Evolutionary conservation across 2,113 vertebrate genomes (phyloP).

Genomic region (Cricetomys ansorgei): DNA sequence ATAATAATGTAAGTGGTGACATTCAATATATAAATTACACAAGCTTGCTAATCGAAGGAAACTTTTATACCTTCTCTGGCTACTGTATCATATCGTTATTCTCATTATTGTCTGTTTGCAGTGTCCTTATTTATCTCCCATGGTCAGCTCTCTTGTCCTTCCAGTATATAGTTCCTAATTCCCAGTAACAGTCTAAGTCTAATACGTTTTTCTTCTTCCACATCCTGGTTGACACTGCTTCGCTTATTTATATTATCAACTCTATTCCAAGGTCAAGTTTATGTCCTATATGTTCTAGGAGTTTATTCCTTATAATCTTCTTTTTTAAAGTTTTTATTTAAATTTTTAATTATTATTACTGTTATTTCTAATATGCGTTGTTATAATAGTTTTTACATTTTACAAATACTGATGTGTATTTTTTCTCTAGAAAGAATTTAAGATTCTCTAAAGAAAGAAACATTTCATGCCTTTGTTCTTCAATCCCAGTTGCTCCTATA

Average conservation of each 20-base stretch:
- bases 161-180: background rate
- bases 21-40: slow-evolving; percentile 43
- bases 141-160: background rate
- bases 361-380: background rate
- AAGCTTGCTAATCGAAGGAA: background rate
- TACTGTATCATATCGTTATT: background rate
- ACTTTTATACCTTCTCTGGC: background rate
- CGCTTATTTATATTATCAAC: background rate
- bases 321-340: background rate
- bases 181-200: background rate
- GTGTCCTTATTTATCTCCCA: background rate
- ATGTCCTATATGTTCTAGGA: background rate
- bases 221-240: background rate
- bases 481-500: background rate
- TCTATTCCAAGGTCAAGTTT: background rate
- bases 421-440: slow-evolving; percentile 15
- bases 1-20: slow-evolving; percentile 3
- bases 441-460: background rate
- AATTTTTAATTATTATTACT: background rate
- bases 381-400: background rate
- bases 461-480: background rate
- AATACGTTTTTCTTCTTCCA: background rate
- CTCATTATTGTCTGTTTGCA: background rate
- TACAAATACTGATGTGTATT: slow-evolving; percentile 9
- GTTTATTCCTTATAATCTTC: background rate